Evolutionary conservation across 2,888 invertebrate genomes (phyloP).

Genomic region (Drosophila anceps): DNA sequence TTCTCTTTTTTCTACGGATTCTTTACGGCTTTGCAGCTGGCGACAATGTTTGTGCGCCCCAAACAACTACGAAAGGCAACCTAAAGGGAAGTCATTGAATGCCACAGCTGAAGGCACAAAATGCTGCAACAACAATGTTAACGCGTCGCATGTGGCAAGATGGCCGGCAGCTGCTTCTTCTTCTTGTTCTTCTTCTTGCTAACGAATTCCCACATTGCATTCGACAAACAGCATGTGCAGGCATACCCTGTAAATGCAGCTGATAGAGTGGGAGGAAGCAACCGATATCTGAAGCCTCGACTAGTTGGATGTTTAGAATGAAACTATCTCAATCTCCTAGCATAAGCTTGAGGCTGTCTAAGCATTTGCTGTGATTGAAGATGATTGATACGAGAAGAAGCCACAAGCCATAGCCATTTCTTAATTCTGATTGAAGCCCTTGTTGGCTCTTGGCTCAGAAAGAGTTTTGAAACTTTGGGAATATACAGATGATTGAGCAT

Average conservation of each 20-base stretch:
- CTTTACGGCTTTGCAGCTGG: conserved; percentile 48
- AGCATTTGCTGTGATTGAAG: background rate
- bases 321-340: no score
- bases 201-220: conserved; percentile 11
- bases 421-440: no score
- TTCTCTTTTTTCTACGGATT: conserved; percentile 23
- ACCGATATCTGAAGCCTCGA: no score
- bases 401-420: no score
- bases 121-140: conserved; percentile 52
- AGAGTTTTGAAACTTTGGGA: no score
- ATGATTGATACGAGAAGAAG: background rate
- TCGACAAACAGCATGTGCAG: conserved; percentile 38
- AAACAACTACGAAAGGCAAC: conserved; percentile 3
- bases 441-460: no score
- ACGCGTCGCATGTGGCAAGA: conserved; percentile 19
- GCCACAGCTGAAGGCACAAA: conserved; percentile 33
- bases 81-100: conserved; percentile 15
- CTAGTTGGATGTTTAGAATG: no score
- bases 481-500: no score
- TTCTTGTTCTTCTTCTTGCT: background rate
- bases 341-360: no score
- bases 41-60: conserved; percentile 39
- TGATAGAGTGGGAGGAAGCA: background rate
- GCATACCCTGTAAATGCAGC: conserved; percentile 21
- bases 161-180: background rate